Evolutionary conservation across 53 echinoderm and acorn worm genomes (phyloP).

Genomic region (Echinometra lucunter): DNA sequence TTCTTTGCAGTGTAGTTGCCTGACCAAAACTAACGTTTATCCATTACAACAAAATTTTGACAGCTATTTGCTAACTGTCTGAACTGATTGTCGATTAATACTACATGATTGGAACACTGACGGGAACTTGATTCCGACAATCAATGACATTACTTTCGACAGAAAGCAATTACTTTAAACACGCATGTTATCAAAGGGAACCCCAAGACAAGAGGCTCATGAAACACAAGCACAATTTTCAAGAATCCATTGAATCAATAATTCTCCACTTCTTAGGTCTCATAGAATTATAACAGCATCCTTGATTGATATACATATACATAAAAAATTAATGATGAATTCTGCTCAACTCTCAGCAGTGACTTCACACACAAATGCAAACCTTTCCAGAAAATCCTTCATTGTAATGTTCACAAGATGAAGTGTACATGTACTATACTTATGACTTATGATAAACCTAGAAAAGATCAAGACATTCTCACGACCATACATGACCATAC

Average conservation of each 20-base stretch:
- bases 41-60: no score
- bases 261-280: background rate
- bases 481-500: no score
- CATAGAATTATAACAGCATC: background rate
- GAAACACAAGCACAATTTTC: background rate
- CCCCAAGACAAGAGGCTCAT: background rate
- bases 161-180: background rate
- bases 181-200: background rate
- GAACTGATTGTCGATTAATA: no score
- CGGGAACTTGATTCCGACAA: background rate
- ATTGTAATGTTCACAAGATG: background rate
- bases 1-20: no score
- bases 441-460: background rate
- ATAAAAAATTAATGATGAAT: no score
- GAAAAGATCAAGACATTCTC: background rate
- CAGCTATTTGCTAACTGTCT: no score
- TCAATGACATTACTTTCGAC: background rate
- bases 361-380: background rate
- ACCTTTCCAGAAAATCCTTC: background rate
- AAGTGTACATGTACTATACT: background rate
- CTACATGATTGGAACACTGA: background rate
- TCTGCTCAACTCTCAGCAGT: background rate
- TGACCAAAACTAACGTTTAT: no score
- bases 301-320: background rate
- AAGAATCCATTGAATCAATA: background rate